Evolutionary conservation across 1,140 invertebrate genomes (phyloP).

Genomic region (Propsilocerus akamusi): DNA sequence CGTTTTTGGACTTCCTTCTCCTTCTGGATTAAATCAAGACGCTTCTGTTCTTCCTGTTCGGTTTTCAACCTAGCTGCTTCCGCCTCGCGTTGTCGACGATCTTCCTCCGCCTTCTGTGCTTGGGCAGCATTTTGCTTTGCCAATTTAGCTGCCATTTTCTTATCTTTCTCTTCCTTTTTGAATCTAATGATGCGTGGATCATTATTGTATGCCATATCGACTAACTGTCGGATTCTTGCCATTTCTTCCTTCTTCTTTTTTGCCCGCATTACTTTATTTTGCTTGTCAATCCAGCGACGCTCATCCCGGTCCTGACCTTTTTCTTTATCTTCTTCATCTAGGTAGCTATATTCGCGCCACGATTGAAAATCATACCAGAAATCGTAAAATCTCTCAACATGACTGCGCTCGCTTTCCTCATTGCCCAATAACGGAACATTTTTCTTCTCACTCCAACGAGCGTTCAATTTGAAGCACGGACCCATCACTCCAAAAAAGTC

Average conservation of each 20-base stretch:
- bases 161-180: constrained; percentile 86
- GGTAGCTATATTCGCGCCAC: constrained; percentile 97
- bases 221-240: constrained; percentile 67
- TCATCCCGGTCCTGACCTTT: constrained; percentile 92
- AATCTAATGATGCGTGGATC: constrained; percentile 86
- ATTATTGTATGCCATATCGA: constrained; percentile 83
- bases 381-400: constrained; percentile 71
- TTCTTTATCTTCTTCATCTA: constrained; percentile 97
- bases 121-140: constrained; percentile 79
- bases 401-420: constrained; percentile 41
- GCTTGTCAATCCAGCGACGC: constrained; percentile 92
- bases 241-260: constrained; percentile 96
- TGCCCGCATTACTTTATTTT: constrained; percentile 79
- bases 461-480: constrained; percentile 71
- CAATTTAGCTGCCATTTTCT: constrained; percentile 70
- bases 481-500: constrained; percentile 66
- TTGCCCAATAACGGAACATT: constrained; percentile 75
- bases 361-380: constrained; percentile 98
- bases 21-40: constrained; percentile 62
- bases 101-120: constrained; percentile 68
- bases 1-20: constrained; percentile 73
- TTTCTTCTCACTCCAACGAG: constrained; percentile 79
- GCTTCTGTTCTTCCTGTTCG: constrained; percentile 60
- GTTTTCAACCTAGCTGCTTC: constrained; percentile 63
- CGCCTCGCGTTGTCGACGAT: constrained; percentile 45